phyloP scores from a whole-genome alignment of 2,888 invertebrate species.

The Drosophila testacea region DNA sequence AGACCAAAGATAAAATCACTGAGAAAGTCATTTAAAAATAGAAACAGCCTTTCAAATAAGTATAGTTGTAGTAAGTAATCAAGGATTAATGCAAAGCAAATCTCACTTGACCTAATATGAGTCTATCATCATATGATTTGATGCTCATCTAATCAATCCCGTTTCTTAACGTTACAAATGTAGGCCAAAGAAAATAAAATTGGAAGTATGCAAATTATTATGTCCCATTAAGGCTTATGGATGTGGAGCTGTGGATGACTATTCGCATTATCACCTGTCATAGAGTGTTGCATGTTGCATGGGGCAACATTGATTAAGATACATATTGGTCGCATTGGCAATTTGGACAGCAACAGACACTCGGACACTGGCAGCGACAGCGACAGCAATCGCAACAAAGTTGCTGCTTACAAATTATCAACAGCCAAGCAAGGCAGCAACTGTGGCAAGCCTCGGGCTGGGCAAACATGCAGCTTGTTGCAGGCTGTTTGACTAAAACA shows the following conservation, averaged over 20 bases:
- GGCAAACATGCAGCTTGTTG: conserved; percentile 62
- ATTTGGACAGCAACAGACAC: conserved; percentile 56
- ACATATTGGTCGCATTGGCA: conserved; percentile 55
- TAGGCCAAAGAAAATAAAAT: no score
- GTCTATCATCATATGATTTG: no score
- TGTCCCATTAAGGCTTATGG: conserved; percentile 7
- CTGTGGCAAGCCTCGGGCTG: conserved; percentile 47
- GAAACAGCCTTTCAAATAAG: no score
- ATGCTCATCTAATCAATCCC: no score
- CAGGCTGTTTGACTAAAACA: conserved; percentile 59
- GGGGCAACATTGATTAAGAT: conserved; percentile 53
- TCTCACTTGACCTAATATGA: no score
- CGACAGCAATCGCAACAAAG: conserved; percentile 39
- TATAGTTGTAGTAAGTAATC: no score
- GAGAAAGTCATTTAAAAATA: no score
- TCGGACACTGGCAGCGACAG: conserved; percentile 45
- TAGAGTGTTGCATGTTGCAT: conserved; percentile 24
- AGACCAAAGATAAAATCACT: neutral
- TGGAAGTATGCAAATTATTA: conserved; percentile 11
- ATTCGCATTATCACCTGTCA: conserved; percentile 22
- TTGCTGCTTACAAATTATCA: conserved; percentile 72
- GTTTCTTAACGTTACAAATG: no score
- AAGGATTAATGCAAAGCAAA: no score
- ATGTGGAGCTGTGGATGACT: conserved; percentile 3
- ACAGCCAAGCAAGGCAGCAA: conserved; percentile 51